These are phyloP conservation scores for Tragelaphus imberbis DNA, from an alignment of 2,113 vertebrate genomes.

Conservation along the genomic window DNA sequence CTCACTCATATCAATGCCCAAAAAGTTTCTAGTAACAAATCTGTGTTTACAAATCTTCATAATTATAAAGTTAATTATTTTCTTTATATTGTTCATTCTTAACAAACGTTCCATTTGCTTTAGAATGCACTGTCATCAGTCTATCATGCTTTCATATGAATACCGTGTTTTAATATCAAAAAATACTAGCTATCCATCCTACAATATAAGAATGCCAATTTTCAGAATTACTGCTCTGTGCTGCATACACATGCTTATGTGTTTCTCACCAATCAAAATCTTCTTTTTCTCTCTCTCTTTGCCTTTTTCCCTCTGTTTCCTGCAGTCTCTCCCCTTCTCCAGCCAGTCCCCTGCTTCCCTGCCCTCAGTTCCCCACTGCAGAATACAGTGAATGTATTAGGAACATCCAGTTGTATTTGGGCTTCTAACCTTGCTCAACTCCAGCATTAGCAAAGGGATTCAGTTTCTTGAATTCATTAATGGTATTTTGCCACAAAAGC, in stretches of 20 bases:
- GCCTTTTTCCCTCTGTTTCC: background rate
- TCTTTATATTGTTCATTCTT: background rate
- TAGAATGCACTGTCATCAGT: background rate
- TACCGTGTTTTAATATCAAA: background rate
- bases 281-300: background rate
- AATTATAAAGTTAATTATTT: slow-evolving; percentile 5
- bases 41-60: background rate
- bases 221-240: slow-evolving; percentile 29
- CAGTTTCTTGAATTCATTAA: slow-evolving; percentile 72
- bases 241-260: background rate
- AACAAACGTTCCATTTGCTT: background rate
- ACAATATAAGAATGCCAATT: background rate
- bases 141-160: background rate
- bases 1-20: background rate
- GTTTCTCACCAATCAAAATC: slow-evolving; percentile 1
- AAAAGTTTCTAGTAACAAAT: background rate
- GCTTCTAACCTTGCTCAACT: slow-evolving; percentile 62
- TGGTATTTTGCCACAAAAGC: slow-evolving; percentile 72
- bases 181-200: background rate
- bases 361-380: slow-evolving; percentile 21
- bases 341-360: background rate
- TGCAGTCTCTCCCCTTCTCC: background rate
- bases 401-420: slow-evolving; percentile 41
- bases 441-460: slow-evolving; percentile 62
- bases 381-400: slow-evolving; percentile 12